phyloP scores from a whole-genome alignment of 2,888 invertebrate genomes.

The Diplolepis rosae region DNA sequence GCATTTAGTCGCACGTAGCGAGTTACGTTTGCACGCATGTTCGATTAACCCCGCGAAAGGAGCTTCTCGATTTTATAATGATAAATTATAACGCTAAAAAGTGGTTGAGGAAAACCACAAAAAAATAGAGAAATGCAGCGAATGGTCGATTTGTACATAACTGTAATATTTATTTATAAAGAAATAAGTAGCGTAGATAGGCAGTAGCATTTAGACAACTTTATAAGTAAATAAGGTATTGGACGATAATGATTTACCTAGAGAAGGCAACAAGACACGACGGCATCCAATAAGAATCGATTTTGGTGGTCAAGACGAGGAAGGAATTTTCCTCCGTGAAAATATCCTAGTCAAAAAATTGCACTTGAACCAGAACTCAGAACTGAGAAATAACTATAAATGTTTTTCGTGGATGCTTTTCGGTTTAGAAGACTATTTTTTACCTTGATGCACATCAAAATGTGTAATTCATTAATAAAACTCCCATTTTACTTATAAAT shows the following conservation, averaged over 20 bases:
- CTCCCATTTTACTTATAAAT: background rate
- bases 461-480: background rate
- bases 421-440: background rate
- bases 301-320: background rate
- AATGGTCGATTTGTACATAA: conserved; percentile 65
- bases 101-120: conserved; percentile 32
- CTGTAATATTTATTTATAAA: conserved; percentile 72
- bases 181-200: conserved; percentile 56
- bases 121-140: conserved; percentile 34
- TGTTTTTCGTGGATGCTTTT: background rate
- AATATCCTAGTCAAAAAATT: conserved; percentile 65
- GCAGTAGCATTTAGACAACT: conserved; percentile 60
- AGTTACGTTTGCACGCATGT: conserved; percentile 23
- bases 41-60: conserved; percentile 16
- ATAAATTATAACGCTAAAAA: conserved; percentile 37
- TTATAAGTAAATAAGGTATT: conserved; percentile 53
- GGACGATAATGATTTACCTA: conserved; percentile 31
- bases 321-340: conserved; percentile 40
- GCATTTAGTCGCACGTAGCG: conserved; percentile 23
- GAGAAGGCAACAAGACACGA: conserved; percentile 27
- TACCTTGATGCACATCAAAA: background rate
- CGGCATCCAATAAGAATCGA: conserved; percentile 25
- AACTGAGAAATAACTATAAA: background rate
- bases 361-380: conserved; percentile 5
- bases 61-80: conserved; percentile 16